Evolutionary conservation across 2,113 vertebrate genomes (phyloP), one percentile per base, ranked within the genome.

Genomic region (Ciconia stormi): DNA sequence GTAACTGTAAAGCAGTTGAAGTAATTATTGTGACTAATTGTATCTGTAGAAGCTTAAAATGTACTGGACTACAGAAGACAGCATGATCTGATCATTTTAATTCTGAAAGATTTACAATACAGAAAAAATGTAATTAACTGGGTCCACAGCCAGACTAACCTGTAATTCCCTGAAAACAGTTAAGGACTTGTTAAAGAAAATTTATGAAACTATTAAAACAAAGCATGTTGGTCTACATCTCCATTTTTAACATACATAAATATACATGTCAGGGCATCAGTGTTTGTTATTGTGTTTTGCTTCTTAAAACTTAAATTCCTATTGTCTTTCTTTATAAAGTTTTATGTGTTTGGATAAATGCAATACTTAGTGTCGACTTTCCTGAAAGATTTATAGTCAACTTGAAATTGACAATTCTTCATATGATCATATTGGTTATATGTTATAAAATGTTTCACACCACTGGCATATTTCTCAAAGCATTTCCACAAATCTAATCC

Each of bases 31-130:
- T 67, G 53, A 80, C 58, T 93, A 91, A 65, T 53, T 81, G 16
- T 80, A n/a, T 84, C 88, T 92, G 44, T 50, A 87, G 47, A 95
- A 91, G 30, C 49, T 69, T 86, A 72, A 70, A 67, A 91, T 95
- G 46, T 40, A 72, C 66, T 90, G 42, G 67, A 65, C 53, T 71
- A 40, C 46, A 53, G 55, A 85, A 77, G 34, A 65, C 22, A 70
- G 53, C 20, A 69, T 0, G 7, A 90, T 72, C n/a, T 61, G 53
- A 70, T 81, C 18, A 62, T 87, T 93, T 94, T 85, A 78, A 94
- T 72, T 30, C 63, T 50, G 67, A 62, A 70, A 78, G 38, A 90
- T 47, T 79, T 69, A 78, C 26, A 56, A 81, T 50, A 62, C 7
- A 80, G 29, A 46, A 94, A 92, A 66, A 38, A 61, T 42, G 10